phyloP scores from a whole-genome alignment of 2,113 vertebrate species.

The Catharus fuscescens region DNA sequence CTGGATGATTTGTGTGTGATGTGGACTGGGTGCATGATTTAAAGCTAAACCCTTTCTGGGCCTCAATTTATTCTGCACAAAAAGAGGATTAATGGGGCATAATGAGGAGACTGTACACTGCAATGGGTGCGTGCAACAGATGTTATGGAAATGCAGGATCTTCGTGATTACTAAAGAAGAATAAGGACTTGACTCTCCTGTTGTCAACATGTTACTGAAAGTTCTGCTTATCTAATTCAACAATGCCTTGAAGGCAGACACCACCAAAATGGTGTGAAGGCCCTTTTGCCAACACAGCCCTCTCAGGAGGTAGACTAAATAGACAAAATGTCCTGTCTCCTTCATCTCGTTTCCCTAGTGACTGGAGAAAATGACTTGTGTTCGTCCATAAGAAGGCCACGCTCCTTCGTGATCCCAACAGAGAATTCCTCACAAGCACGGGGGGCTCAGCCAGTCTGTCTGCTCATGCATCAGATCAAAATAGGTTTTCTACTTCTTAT shows the following conservation, averaged over 20 bases:
- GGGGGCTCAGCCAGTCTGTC: not conserved
- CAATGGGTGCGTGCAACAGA: not conserved
- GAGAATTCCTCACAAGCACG: not conserved
- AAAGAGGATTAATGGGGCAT: slow-evolving; percentile 12
- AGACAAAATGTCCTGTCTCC: not conserved
- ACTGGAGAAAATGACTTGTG: not conserved
- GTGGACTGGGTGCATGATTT: not conserved
- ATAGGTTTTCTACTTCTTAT: not conserved
- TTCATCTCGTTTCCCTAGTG: not conserved
- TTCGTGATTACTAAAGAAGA: not conserved
- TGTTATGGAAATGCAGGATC: not conserved
- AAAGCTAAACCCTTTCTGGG: not conserved
- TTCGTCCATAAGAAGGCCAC: not conserved
- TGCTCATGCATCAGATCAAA: not conserved
- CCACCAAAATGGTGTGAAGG: not conserved
- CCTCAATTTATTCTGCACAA: not conserved
- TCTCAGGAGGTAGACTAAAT: not conserved
- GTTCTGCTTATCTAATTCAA: not conserved
- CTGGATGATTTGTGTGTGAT: not conserved
- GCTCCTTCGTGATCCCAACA: not conserved
- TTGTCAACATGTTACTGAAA: not conserved
- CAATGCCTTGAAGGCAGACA: not conserved
- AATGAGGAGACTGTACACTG: not conserved
- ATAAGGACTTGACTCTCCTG: not conserved
- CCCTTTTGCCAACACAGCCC: not conserved